Conservation (phyloP, 53 echinoderm and acorn worm species). For the Apostichopus leukothele region DNA sequence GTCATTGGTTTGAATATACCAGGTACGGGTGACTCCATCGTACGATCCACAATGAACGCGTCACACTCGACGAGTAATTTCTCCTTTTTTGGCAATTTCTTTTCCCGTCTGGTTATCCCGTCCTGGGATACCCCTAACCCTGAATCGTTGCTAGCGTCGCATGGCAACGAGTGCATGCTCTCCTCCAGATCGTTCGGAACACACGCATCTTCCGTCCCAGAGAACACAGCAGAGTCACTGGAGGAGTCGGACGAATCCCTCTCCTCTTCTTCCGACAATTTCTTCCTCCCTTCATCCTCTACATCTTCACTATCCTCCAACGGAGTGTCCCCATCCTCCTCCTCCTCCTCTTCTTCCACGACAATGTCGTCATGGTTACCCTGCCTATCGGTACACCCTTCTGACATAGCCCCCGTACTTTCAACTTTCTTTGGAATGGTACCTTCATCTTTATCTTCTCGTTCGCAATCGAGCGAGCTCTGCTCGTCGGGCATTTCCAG, state of each 20-base stretch:
- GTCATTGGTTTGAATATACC: constrained; percentile 18
- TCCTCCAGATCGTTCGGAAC: constrained; percentile 20
- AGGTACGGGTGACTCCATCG: neutral
- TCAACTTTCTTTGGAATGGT: constrained; percentile 29
- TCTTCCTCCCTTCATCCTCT: neutral
- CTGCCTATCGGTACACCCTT: neutral
- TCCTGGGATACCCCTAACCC: neutral
- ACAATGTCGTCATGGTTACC: neutral
- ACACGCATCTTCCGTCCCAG: constrained; percentile 27
- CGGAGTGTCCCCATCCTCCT: neutral
- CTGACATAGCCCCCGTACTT: neutral
- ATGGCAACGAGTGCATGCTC: neutral
- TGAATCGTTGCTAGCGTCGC: constrained; percentile 44
- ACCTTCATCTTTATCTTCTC: neutral
- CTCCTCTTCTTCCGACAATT: constrained; percentile 3
- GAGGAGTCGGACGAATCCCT: constrained; percentile 43
- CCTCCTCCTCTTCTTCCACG: neutral
- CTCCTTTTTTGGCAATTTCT: neutral
- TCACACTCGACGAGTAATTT: neutral
- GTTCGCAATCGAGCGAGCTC: neutral
- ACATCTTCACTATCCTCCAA: neutral
- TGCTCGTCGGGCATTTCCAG: neutral
- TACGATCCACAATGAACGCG: neutral
- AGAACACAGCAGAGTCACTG: constrained; percentile 45
- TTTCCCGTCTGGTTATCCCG: neutral